Evolutionary conservation across 2,113 vertebrate species (phyloP).

Genomic region (Pelobates fuscus): DNA sequence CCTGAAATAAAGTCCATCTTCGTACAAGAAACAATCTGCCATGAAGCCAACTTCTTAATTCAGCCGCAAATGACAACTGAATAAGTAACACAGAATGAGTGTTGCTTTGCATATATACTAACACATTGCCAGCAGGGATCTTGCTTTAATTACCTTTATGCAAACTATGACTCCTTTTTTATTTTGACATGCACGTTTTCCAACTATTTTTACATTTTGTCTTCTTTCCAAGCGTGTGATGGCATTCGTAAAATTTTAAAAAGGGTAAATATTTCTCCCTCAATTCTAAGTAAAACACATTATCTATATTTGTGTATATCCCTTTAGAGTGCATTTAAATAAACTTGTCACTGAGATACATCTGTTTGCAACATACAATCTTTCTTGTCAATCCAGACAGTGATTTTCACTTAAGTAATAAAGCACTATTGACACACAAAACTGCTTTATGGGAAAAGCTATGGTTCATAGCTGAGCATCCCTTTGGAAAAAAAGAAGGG

Average conservation of each 20-base stretch:
- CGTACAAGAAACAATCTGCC: neutral
- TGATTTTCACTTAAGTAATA: neutral
- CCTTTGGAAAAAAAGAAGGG: too few relatives aligned
- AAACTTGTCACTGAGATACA: slow-evolving; percentile 33
- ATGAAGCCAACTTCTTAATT: neutral
- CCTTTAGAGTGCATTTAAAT: slow-evolving; percentile 24
- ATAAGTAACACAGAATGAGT: slow-evolving; percentile 28
- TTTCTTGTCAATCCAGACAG: slow-evolving; percentile 9
- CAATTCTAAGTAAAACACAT: slow-evolving; percentile 1
- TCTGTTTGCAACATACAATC: slow-evolving; percentile 23
- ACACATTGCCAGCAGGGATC: slow-evolving; percentile 31
- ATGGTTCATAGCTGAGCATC: neutral
- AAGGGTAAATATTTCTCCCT: slow-evolving; percentile 2
- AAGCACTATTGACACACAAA: neutral
- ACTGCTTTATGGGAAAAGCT: neutral
- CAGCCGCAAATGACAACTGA: neutral
- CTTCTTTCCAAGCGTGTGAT: slow-evolving; percentile 23
- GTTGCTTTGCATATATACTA: slow-evolving; percentile 32
- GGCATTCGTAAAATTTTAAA: slow-evolving; percentile 7
- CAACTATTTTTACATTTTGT: neutral
- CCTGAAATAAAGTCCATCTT: too few relatives aligned
- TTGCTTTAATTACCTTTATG: slow-evolving; percentile 42
- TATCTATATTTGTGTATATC: slow-evolving; percentile 23
- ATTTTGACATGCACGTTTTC: slow-evolving; percentile 6
- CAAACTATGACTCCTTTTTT: slow-evolving; percentile 29